Conservation (phyloP, 2,113 vertebrate species). For the Macrotis lagotis region DNA sequence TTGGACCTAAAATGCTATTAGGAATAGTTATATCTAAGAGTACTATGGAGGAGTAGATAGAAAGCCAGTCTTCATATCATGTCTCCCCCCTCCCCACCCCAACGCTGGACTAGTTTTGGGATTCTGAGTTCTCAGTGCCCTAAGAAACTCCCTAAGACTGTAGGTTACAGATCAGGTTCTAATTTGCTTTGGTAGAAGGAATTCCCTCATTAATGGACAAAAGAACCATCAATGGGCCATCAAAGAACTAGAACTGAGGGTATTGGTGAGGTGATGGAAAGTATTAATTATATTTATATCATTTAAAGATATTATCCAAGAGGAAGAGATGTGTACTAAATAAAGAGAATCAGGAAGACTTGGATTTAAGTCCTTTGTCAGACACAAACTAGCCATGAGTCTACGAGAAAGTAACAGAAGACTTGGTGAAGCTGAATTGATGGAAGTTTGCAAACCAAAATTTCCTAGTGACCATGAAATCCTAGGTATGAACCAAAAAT, state of each 20-base stretch:
- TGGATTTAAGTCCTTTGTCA: background rate
- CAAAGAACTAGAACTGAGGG: too few relatives aligned
- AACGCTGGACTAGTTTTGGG: background rate
- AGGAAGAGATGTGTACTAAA: background rate
- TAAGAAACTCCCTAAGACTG: background rate
- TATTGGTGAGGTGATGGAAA: background rate
- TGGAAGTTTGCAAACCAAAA: background rate
- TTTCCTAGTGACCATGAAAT: background rate
- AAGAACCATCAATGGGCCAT: too few relatives aligned
- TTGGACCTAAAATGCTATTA: background rate
- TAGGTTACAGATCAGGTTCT: background rate
- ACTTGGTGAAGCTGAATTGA: background rate
- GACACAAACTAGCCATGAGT: background rate
- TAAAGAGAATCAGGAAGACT: background rate
- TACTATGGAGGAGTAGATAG: background rate
- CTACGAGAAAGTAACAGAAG: too few relatives aligned
- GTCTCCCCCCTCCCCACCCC: too few relatives aligned
- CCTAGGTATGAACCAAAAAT: background rate
- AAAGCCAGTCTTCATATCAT: background rate
- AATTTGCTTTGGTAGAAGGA: background rate
- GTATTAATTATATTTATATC: too few relatives aligned
- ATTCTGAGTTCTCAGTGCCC: background rate
- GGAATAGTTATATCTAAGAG: background rate
- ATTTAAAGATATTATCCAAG: constrained; percentile 32
- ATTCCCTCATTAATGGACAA: background rate